Percentiles rank a stretch among this genome's conserved stretches.
These are phyloP conservation scores for Apostichopus californicus DNA, from an alignment of 35 echinoderm and acorn worm species.

Conservation along the genomic window DNA sequence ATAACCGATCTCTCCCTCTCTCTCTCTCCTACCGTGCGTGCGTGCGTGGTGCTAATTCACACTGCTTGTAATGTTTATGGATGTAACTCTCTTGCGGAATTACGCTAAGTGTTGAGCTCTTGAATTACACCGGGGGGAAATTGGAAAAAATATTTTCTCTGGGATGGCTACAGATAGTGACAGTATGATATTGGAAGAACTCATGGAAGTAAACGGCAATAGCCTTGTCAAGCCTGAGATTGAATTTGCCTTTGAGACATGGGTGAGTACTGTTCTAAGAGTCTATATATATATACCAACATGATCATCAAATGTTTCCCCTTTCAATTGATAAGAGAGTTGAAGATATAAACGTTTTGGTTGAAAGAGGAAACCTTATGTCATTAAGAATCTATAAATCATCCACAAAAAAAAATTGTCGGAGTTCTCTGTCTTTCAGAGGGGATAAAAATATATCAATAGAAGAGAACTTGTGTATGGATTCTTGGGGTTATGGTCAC, in stretches of 20 bases:
- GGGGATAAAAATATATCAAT: no score
- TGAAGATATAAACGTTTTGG: no score
- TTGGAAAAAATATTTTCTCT: not conserved
- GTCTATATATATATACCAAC: not conserved
- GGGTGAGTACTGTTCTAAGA: conserved; percentile 48
- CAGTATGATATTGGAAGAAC: conserved; percentile 9
- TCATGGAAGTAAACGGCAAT: not conserved
- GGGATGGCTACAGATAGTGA: conserved; percentile 14
- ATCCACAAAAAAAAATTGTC: no score
- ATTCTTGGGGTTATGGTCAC: no score
- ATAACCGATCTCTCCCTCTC: not conserved
- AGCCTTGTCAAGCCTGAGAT: conserved; percentile 56
- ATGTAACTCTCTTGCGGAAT: conserved; percentile 1
- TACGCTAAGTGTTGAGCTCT: conserved; percentile 6
- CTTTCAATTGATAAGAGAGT: no score
- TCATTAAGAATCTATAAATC: no score
- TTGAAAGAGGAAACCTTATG: no score
- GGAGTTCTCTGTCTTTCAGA: no score
- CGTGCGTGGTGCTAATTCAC: not conserved
- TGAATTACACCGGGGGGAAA: not conserved
- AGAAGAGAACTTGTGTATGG: no score
- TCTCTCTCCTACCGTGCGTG: not conserved
- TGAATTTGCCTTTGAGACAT: conserved; percentile 70
- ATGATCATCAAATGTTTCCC: no score
- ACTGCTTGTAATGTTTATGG: not conserved